Base-by-base conservation (phyloP, 2,888 invertebrate species). In the Bruchidius siliquastri region DNA sequence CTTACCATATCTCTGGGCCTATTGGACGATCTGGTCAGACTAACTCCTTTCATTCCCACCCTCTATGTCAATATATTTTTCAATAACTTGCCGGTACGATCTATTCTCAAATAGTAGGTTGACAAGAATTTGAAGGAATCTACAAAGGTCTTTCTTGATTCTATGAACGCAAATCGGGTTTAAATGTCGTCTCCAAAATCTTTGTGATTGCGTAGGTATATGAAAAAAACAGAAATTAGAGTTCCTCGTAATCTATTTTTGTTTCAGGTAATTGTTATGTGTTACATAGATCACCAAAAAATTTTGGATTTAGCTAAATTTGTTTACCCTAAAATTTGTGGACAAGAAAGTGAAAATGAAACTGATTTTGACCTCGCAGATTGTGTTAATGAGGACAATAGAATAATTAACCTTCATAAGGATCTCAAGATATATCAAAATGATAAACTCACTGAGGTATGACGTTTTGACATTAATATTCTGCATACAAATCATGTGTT, bases 401-500 rank as follows among this genome's bases (percentile, higher is more conserved):
- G 74, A 68, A 70, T 76, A 22, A 22, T 77, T 13, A 74, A 73
- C 0, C 73, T 81, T 22, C 22, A 69, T 20, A 80, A 74, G 71
- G 71, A 76, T 22, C 73, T 81, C 22, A 76, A 73, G 67, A 73
- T 81, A n/a, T 68, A 72, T 69, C 79, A 80, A 26, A 68, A 74
- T 20, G 78, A 77, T 69, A 76, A 73, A 20, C 22, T 72, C 18
- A 75, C 74, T 72, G 75, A 80, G 75, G 81, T 81, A 76, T 75
- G 72, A 71, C 70, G n/a, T 49, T 49, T 49, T 49, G 26, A 26
- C 2, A 8, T 8, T 26, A 4, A 4, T 26, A 26, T 8, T 26
- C 8, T 8, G 3, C 26, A 26, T 8, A 26, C 26, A 2, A 8
- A 26, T 26, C n/a, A n/a, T n/a, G n/a, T n/a, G n/a, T n/a, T n/a